Evolutionary conservation across 2,113 vertebrate genomes (phyloP), one percentile per base, ranked within the genome.

Genomic region (Corythornis cristatus): DNA sequence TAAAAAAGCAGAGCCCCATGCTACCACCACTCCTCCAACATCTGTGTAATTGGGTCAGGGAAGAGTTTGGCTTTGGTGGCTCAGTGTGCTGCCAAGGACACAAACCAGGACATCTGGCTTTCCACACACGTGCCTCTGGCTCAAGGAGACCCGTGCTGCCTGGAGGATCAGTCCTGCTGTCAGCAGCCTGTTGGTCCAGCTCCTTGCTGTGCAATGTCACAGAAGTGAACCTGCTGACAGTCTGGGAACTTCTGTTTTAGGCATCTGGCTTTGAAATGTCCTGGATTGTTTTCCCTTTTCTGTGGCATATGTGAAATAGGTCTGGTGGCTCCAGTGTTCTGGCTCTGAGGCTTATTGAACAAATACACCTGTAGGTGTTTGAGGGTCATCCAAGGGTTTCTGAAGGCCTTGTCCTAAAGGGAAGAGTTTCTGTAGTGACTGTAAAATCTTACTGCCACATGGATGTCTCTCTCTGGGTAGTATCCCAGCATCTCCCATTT

Each of bases 91-190:
- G 88, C 90, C 82, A 85, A 79, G 43, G 56, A 64, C 51, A 51
- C 60, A 86, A 88, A 85, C 51, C 56, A 60, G 90, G 85, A 83
- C 88, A 89, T 93, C 85, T 95, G 88, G 64, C 93, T 77, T 70
- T 46, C 57, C 40, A 43, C 0, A 0, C 56, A 33, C 3, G 0
- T 81, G 76, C 68, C 60, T 51, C 25, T 0, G 0, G 76, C 51
- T 80, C 25, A 19, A 71, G 64, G 85, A 83, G 79, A 79, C 15
- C 40, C 1, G 0, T 65, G 64, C 50, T 88, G 85, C 23, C 83
- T 68, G 54, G 53, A 58, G 62, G 66, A 68, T 76, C 78, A 43
- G 58, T 17, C 12, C 71, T 89, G 28, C 78, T 14, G 1, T 88
- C 35, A 60, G 58, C 4, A 1, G 72, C 3, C 78, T 10, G 5